phyloP scores from a whole-genome alignment of 2,113 vertebrate species.

The Chloropsis cyanopogon region DNA sequence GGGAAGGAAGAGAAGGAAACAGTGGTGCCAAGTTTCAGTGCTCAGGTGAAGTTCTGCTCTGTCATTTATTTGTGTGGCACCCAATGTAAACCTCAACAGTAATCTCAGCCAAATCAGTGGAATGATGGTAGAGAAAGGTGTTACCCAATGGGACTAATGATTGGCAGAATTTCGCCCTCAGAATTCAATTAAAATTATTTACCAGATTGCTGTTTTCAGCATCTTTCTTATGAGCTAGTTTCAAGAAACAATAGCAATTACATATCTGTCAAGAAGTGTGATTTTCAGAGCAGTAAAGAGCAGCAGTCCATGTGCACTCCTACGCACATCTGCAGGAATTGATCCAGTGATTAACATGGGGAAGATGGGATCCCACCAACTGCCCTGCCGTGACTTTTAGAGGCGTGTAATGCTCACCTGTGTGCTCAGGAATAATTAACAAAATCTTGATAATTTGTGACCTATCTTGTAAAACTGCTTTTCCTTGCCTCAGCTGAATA shows the following conservation, averaged over 20 bases:
- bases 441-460: neutral
- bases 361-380: neutral
- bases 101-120: constrained; percentile 5
- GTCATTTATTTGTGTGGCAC: neutral
- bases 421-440: neutral
- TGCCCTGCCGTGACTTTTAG: neutral
- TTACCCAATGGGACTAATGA: constrained; percentile 11
- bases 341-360: neutral
- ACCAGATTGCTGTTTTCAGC: constrained; percentile 31
- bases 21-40: neutral
- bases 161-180: constrained; percentile 43
- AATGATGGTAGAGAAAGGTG: neutral
- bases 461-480: neutral
- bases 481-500: neutral
- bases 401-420: neutral
- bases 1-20: neutral
- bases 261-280: neutral
- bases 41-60: neutral
- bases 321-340: neutral
- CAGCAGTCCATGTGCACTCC: neutral
- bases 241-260: constrained; percentile 46
- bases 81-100: neutral
- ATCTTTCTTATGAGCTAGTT: constrained; percentile 42
- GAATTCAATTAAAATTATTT: constrained; percentile 57
- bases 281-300: neutral